A percentile compares a stretch with the other conserved stretches of the same genome.
phyloP scores from a whole-genome alignment of 2,113 vertebrate genomes.

The Melanerpes aurifrons region DNA sequence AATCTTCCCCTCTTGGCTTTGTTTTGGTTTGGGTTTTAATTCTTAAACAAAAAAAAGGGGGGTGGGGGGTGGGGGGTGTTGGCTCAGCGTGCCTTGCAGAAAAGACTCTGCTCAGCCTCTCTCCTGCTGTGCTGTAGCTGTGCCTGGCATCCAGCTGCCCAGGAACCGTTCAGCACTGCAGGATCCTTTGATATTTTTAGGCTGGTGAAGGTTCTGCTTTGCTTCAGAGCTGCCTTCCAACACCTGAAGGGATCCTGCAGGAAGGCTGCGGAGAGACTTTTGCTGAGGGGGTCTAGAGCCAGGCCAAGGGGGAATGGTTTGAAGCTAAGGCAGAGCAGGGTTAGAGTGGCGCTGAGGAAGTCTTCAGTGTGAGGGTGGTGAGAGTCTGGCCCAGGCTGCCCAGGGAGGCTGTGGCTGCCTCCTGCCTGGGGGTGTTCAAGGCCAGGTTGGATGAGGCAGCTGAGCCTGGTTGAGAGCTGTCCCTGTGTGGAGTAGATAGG shows the following conservation, averaged over 20 bases:
- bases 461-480: too few species aligned
- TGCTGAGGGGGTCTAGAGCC: too few species aligned
- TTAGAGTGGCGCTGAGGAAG: too few species aligned
- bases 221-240: neutral
- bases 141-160: neutral
- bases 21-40: neutral
- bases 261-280: too few species aligned
- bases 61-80: neutral
- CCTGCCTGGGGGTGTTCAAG: too few species aligned
- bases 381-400: too few species aligned
- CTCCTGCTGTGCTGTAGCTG: neutral
- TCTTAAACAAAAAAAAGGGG: neutral
- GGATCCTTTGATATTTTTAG: neutral
- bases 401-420: too few species aligned
- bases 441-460: too few species aligned
- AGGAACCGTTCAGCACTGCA: rapidly evolving
- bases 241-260: neutral
- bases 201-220: neutral
- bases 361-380: too few species aligned
- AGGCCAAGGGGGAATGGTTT: too few species aligned
- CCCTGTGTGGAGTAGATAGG: too few species aligned
- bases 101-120: neutral
- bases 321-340: too few species aligned
- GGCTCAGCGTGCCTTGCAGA: neutral
- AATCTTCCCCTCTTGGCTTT: neutral